phyloP scores from a whole-genome alignment of 2,888 invertebrate genomes.

The Notocelia uddmanniana region DNA sequence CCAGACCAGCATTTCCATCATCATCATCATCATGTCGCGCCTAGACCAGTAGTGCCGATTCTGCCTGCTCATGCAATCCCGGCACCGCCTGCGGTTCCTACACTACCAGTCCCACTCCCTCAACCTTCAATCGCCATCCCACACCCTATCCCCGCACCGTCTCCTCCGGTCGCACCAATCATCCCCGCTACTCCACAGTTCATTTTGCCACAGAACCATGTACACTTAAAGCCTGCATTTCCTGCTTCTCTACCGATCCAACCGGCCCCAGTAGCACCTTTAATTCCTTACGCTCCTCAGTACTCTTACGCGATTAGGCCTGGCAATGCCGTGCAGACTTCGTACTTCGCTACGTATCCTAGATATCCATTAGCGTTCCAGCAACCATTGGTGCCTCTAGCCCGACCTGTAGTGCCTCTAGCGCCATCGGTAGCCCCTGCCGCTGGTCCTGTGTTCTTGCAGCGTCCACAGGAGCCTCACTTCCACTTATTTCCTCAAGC shows the following conservation, averaged over 20 bases:
- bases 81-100: constrained; percentile 52
- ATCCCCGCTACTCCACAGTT: constrained; percentile 61
- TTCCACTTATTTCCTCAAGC: constrained; percentile 53
- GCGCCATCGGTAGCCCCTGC: constrained; percentile 49
- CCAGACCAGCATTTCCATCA: constrained; percentile 77
- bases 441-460: constrained; percentile 58
- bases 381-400: constrained; percentile 66
- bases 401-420: constrained; percentile 60
- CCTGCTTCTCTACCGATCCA: constrained; percentile 61
- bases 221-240: constrained; percentile 63
- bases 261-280: constrained; percentile 59
- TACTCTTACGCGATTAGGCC: constrained; percentile 75
- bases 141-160: constrained; percentile 65
- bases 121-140: constrained; percentile 63
- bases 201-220: constrained; percentile 57
- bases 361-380: constrained; percentile 60
- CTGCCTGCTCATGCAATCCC: constrained; percentile 57
- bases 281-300: constrained; percentile 61
- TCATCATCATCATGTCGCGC: constrained; percentile 76
- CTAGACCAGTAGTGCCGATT: constrained; percentile 70
- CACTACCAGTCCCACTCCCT: constrained; percentile 60
- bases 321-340: constrained; percentile 78
- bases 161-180: constrained; percentile 58
- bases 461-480: constrained; percentile 64
- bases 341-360: constrained; percentile 78